Conservation (phyloP, 2,888 invertebrate species). For the Brachyptera putata region DNA sequence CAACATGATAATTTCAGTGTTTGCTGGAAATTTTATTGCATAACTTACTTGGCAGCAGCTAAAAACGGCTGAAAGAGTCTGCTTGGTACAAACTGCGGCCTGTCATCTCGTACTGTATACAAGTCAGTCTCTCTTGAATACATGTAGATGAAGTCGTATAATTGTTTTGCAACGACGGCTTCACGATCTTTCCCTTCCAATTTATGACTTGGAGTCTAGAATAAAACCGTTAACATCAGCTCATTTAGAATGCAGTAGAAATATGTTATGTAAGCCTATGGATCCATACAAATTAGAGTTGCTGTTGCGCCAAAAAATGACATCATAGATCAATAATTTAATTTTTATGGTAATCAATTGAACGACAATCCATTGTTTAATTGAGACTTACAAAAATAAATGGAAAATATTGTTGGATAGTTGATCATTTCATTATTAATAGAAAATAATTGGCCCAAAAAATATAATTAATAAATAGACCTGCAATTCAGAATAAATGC, state of each 20-base stretch:
- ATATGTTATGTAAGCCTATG: neutral
- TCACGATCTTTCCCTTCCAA: constrained; percentile 75
- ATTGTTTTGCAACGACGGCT: constrained; percentile 77
- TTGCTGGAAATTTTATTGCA: no score
- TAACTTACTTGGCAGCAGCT: constrained; percentile 52
- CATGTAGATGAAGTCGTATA: constrained; percentile 77
- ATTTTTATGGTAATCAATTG: no score
- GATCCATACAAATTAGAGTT: no score
- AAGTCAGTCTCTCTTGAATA: constrained; percentile 80
- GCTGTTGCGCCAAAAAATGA: neutral
- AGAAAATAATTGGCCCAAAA: no score
- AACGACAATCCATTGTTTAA: no score
- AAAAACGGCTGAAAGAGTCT: constrained; percentile 56
- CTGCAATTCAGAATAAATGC: no score
- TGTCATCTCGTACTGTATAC: constrained; percentile 66
- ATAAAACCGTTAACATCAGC: neutral
- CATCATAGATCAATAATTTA: no score
- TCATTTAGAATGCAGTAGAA: constrained; percentile 29
- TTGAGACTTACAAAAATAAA: no score
- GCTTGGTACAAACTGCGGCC: constrained; percentile 53
- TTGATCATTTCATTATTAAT: no score
- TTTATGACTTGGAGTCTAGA: constrained; percentile 64
- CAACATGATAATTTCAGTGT: no score
- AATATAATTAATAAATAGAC: no score
- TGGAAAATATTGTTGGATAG: no score